Evolutionary conservation across 2,113 vertebrate species (phyloP), one percentile per base, ranked within the genome.

Genomic region (Oryzias woworae): DNA sequence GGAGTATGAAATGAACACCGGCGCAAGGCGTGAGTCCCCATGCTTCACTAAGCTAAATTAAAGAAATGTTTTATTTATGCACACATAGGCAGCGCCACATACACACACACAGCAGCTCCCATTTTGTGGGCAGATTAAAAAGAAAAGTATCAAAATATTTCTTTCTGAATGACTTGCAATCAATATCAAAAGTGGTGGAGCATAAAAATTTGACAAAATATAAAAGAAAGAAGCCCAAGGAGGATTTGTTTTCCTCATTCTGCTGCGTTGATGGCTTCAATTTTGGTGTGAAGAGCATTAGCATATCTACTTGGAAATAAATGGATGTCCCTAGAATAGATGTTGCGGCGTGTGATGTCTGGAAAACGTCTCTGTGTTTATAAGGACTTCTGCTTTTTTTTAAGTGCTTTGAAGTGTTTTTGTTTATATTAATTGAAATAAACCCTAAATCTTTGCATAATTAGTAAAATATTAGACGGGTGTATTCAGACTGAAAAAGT

Each of bases 11-110:
- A 85, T 78, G 76, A 83, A 85, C 71, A 68, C 62, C 16, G 45
- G 71, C n/a, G 46, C 65, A 70, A 78, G 58, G 62, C 66, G 22
- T 54, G 55, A 63, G 79, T 80, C 72, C 72, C 79, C 74, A 75
- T 80, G 86, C 85, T 84, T 81, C 77, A 79, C 70, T 79, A 82
- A 73, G 80, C 71, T 75, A 80, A 88, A 85, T 90, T 83, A 81
- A 78, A 84, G 53, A 80, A 73, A 64, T 72, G 56, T 72, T 80
- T 80, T 82, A 48, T 75, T 52, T 44, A 48, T 14, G 46, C 49
- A 62, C 26, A 58, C 54, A 6, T 57, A 49, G 31, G 53, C 69
- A 77, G 31, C 53, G 28, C 58, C 62, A 51, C 12, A n/a, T 20
- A 58, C 52, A 66, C 45, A 42, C 22, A 69, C 41, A 70, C 10